A percentile compares a stretch with the other conserved stretches of the same genome.
Evolutionary conservation across 2,113 vertebrate species (phyloP).

Genomic region (Pteruthius melanotis): DNA sequence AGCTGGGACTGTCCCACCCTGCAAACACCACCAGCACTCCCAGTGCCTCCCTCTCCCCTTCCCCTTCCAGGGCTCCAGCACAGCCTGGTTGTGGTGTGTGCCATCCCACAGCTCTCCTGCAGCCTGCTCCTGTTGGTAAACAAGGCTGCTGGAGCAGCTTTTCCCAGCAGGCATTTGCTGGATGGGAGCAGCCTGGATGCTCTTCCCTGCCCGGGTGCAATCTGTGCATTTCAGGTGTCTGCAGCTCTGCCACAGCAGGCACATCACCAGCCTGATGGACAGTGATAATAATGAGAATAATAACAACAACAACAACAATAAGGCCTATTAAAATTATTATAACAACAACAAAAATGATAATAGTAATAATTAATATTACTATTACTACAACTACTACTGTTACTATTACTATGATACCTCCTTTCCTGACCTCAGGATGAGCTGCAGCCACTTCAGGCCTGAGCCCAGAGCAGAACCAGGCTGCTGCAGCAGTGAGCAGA

Average conservation of each 20-base stretch:
- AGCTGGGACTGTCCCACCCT: rapidly evolving
- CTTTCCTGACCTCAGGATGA: not conserved
- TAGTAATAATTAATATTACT: too few species aligned
- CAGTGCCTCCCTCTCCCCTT: not conserved
- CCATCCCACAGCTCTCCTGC: not conserved
- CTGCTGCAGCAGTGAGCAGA: not conserved
- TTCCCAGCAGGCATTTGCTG: not conserved
- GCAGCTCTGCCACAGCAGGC: not conserved
- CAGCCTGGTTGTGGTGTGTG: not conserved
- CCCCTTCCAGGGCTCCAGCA: rapidly evolving
- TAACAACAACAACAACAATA: not conserved
- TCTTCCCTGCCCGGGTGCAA: not conserved
- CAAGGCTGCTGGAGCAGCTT: not conserved
- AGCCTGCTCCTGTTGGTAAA: not conserved
- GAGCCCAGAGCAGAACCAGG: not conserved
- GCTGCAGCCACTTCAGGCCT: not conserved
- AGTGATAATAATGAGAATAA: not conserved
- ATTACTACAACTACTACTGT: too few species aligned
- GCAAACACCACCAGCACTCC: not conserved
- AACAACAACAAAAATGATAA: not conserved
- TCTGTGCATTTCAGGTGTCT: not conserved
- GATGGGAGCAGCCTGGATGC: not conserved
- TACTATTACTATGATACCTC: not conserved
- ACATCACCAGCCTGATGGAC: not conserved
- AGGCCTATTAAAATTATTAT: not conserved